phyloP scores from a whole-genome alignment of 2,113 vertebrate genomes.

The Phrynosoma blainvillii region DNA sequence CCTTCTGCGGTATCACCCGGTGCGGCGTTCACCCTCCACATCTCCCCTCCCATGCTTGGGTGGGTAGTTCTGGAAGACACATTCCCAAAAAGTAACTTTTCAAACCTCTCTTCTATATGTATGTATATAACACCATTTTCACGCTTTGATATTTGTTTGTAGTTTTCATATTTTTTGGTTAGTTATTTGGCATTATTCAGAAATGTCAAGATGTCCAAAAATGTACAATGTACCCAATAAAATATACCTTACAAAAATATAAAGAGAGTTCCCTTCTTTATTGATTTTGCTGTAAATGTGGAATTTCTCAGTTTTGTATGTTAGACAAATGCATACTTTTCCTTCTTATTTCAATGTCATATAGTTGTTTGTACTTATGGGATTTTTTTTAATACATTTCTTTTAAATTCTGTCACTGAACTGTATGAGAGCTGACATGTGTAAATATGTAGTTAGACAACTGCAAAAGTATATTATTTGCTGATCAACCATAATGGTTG shows the following conservation, averaged over 20 bases:
- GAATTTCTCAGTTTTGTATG: constrained; percentile 48
- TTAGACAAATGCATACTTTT: constrained; percentile 58
- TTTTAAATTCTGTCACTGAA: constrained; percentile 78
- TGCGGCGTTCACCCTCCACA: too few relatives aligned
- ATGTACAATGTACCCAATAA: background rate
- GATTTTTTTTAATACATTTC: constrained; percentile 70
- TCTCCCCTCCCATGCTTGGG: too few relatives aligned
- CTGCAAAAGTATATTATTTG: constrained; percentile 82
- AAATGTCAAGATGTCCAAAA: background rate
- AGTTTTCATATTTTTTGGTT: background rate
- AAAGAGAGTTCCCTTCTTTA: background rate
- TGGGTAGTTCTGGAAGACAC: too few relatives aligned
- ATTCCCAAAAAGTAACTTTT: too few relatives aligned
- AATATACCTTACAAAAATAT: too few relatives aligned
- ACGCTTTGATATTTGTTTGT: background rate
- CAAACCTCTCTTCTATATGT: background rate
- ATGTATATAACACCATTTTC: background rate
- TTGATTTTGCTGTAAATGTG: constrained; percentile 49
- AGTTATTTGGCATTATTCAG: background rate
- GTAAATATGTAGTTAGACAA: constrained; percentile 82
- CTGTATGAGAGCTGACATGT: constrained; percentile 77
- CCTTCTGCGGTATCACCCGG: too few relatives aligned
- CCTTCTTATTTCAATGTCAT: constrained; percentile 50
- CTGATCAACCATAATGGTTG: constrained; percentile 79
- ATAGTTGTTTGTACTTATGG: constrained; percentile 64